phyloP scores from a whole-genome alignment of 2,888 invertebrate species.

The Elegia similella region DNA sequence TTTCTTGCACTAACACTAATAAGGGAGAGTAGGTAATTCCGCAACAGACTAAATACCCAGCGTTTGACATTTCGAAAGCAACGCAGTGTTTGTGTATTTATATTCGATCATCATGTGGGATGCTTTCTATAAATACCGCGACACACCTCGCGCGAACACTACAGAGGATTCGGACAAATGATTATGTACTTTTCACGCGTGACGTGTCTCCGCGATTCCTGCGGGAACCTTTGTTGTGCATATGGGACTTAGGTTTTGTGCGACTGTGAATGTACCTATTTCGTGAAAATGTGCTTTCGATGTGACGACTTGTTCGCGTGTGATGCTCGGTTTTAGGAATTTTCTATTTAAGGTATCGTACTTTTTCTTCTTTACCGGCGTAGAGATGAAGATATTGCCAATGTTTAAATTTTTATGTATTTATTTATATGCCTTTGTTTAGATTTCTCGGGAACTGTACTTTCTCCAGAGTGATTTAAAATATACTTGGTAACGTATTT shows the following conservation, averaged over 20 bases:
- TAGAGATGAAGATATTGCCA: background rate
- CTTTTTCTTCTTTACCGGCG: background rate
- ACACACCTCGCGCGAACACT: conserved; percentile 42
- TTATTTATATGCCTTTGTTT: too few species aligned
- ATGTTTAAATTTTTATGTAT: background rate
- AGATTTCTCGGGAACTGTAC: too few species aligned
- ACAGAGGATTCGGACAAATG: conserved; percentile 24
- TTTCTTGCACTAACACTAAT: too few species aligned
- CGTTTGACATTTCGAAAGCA: conserved; percentile 3
- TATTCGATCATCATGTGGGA: conserved; percentile 62
- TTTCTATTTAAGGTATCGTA: conserved; percentile 54
- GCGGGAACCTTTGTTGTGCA: background rate
- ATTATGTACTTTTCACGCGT: conserved; percentile 24
- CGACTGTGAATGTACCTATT: background rate
- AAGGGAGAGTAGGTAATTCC: too few species aligned
- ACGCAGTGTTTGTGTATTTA: conserved; percentile 36
- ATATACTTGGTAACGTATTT: too few species aligned
- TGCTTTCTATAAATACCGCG: conserved; percentile 70
- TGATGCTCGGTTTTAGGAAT: conserved; percentile 60
- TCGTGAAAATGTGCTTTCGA: conserved; percentile 40
- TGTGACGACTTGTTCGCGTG: conserved; percentile 33
- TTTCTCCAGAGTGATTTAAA: too few species aligned
- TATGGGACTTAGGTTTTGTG: background rate
- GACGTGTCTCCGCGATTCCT: background rate
- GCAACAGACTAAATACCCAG: background rate